Evolutionary conservation across 2,797 vertebrate species (phyloP).

Genomic region (Triplophysa bombifrons): DNA sequence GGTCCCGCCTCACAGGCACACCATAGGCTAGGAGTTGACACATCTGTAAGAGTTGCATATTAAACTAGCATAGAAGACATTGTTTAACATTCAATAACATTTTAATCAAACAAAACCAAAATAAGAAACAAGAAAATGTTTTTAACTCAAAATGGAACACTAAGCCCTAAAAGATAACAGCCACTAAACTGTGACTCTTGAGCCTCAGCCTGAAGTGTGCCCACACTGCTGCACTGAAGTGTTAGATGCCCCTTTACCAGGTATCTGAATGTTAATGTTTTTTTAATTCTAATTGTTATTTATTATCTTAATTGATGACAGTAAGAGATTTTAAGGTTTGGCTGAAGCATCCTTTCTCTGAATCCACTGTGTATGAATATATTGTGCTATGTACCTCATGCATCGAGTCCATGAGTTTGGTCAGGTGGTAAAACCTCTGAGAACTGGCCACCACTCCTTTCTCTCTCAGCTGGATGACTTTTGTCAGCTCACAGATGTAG

Average conservation of each 20-base stretch:
- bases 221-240: neutral
- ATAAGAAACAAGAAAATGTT: neutral
- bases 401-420: constrained; percentile 94
- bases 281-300: too few relatives aligned
- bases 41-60: neutral
- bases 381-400: constrained; percentile 78
- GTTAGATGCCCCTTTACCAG: neutral
- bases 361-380: neutral
- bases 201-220: neutral
- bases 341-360: neutral
- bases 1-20: neutral
- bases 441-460: constrained; percentile 88
- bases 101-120: neutral
- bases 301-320: neutral
- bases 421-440: constrained; percentile 95
- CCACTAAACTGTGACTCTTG: neutral
- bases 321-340: too few relatives aligned
- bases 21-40: neutral
- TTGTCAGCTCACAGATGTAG: constrained; percentile 93
- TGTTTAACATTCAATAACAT: neutral
- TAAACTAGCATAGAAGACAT: neutral
- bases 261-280: neutral
- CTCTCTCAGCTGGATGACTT: constrained; percentile 88
- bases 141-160: neutral
- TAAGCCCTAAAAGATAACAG: neutral